These are phyloP conservation scores for Acronicta leporina DNA, from an alignment of 2,888 invertebrate genomes.

Conservation along the genomic window DNA sequence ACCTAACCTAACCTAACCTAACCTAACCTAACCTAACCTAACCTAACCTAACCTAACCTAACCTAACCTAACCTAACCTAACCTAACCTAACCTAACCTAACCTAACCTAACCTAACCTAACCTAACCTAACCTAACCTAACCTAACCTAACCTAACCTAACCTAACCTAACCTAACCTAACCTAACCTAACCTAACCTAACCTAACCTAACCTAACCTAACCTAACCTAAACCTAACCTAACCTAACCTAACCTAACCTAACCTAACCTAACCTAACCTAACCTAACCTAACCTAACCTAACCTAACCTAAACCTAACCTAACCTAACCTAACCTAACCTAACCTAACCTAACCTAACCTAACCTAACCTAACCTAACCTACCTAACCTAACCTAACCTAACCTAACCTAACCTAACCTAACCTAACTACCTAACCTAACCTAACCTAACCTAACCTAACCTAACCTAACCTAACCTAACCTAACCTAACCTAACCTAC, in stretches of 20 bases:
- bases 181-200: too few species aligned
- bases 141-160: conserved; percentile 42
- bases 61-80: conserved; percentile 47
- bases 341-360: conserved; percentile 35
- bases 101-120: conserved; percentile 50
- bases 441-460: conserved; percentile 26
- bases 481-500: not conserved
- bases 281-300: conserved; percentile 49
- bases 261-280: conserved; percentile 48
- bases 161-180: conserved; percentile 39
- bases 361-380: conserved; percentile 20
- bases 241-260: conserved; percentile 43
- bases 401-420: conserved; percentile 50
- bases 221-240: conserved; percentile 34
- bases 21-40: conserved; percentile 44
- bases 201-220: conserved; percentile 35
- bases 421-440: conserved; percentile 31
- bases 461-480: conserved; percentile 17
- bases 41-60: conserved; percentile 13
- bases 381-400: conserved; percentile 2
- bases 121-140: conserved; percentile 48
- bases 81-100: conserved; percentile 51
- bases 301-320: conserved; percentile 48
- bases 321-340: conserved; percentile 46
- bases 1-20: conserved; percentile 41